Evolutionary conservation across 2,888 invertebrate genomes (phyloP).

Genomic region (Morpho achilles): DNA sequence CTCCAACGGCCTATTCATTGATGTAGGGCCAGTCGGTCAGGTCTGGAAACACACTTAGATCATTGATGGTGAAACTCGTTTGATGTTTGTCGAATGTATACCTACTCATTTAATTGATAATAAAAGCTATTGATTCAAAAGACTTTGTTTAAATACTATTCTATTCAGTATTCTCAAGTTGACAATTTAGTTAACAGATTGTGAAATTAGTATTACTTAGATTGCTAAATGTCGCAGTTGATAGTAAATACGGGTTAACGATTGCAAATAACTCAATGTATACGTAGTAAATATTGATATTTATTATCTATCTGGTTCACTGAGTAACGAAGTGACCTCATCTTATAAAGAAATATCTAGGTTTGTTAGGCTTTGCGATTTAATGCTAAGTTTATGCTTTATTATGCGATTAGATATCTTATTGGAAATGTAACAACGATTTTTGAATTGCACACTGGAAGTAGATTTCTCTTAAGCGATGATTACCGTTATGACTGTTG

Average conservation of each 20-base stretch:
- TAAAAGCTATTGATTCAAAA: background rate
- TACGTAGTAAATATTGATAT: conserved; percentile 20
- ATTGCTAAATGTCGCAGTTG: conserved; percentile 11
- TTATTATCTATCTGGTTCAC: conserved; percentile 19
- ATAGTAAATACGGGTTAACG: conserved; percentile 16
- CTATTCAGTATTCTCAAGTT: conserved; percentile 22
- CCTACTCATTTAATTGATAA: background rate
- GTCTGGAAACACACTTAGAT: conserved; percentile 1
- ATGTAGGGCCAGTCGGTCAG: conserved; percentile 1
- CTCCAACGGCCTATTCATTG: conserved; percentile 29
- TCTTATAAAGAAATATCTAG: conserved; percentile 16
- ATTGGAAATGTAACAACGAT: conserved; percentile 9
- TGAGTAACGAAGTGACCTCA: conserved; percentile 22
- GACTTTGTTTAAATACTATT: conserved; percentile 2
- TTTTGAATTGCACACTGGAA: background rate
- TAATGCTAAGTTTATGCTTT: conserved; percentile 7
- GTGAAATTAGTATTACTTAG: conserved; percentile 11
- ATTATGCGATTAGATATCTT: conserved; percentile 9
- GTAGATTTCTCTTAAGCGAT: background rate
- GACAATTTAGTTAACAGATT: conserved; percentile 22
- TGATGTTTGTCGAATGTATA: conserved; percentile 4
- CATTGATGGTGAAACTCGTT: background rate
- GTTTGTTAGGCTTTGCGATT: conserved; percentile 11
- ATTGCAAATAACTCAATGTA: conserved; percentile 21
- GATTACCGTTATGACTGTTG: background rate